Evolutionary conservation across 2,113 vertebrate species (phyloP), one percentile per base, ranked within the genome.

Genomic region (Mirza zaza): DNA sequence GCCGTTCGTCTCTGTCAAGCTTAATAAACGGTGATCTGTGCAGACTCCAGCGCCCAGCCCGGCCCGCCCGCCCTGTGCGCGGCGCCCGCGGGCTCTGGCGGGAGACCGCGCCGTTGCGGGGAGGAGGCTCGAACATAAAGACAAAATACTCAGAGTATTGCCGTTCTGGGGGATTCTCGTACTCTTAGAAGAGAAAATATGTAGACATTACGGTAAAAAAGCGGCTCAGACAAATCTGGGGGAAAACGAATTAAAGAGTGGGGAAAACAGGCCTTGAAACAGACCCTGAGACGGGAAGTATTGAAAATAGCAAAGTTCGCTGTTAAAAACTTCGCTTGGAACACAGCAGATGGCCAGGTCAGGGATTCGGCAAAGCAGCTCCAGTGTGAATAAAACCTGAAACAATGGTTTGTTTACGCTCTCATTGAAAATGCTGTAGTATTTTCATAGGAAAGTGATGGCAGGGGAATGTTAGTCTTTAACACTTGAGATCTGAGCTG

Each of bases 381-480:
- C 36, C 50, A 25, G 14, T 75, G 10, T 70, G 71, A 79, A 87
- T 79, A 79, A 96, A 91, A 80, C 65, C 63, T 91, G 76, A 91
- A 93, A 95, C 67, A 87, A 87, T 90, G 50, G 23, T 91, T 92
- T 87, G 59, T 89, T 95, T 91, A 83, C 87, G 36, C 70, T 75
- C 20, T 86, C 34, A n/a, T 15, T 93, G 34, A 91, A 95, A 95
- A 93, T 63, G 85, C 34, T 93, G 50, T 70, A 65, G 63, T 92
- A 87, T 76, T 87, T 87, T 87, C 52, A 76, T 29, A 95, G 83
- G 82, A 90, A 94, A 83, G 45, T 77, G 23, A 87, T 82, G 77
- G 61, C 4, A 11, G 10, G 21, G 20, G 39, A 92, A 45, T 63
- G 11, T 83, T 59, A 81, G 13, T 7, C 21, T 84, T 86, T 87